A percentile compares a stretch with the other conserved stretches of the same genome.
Evolutionary conservation across 37 sponge, comb jelly and placozoan genomes (phyloP).

Genomic region (Aplysina aerophoba): DNA sequence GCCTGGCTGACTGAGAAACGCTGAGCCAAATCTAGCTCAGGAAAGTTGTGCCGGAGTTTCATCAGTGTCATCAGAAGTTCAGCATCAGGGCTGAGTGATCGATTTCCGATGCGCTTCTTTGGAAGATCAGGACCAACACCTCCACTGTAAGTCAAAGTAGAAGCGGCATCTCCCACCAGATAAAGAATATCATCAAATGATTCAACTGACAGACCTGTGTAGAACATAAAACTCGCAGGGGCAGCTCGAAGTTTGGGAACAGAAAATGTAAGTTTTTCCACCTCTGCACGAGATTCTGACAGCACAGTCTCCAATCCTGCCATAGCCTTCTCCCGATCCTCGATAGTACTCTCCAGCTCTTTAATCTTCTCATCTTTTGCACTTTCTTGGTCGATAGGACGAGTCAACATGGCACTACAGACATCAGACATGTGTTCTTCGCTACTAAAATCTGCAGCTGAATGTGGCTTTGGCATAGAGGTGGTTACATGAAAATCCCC

Average conservation of each 20-base stretch:
- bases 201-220: constrained; percentile 29
- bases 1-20: constrained; percentile 31
- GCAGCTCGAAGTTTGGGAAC: constrained; percentile 9
- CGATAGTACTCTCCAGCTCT: constrained; percentile 10
- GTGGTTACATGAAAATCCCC: neutral
- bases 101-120: constrained; percentile 6
- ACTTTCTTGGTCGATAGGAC: neutral
- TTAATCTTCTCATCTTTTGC: constrained; percentile 4
- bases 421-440: neutral
- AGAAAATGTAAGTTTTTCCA: constrained; percentile 19
- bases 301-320: constrained; percentile 22
- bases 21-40: constrained; percentile 24
- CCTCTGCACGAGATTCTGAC: constrained; percentile 1
- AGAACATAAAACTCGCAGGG: constrained; percentile 18
- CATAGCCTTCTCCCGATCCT: constrained; percentile 10
- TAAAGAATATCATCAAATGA: constrained; percentile 16
- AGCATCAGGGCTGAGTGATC: constrained; percentile 10
- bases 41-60: constrained; percentile 36
- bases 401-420: constrained; percentile 3
- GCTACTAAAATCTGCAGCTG: neutral
- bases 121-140: neutral
- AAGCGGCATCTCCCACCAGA: constrained; percentile 10
- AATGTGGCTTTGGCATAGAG: neutral
- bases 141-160: constrained; percentile 8
- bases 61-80: constrained; percentile 17